Evolutionary conservation across 2,113 vertebrate species (phyloP).

Genomic region (Bubo scandiacus): DNA sequence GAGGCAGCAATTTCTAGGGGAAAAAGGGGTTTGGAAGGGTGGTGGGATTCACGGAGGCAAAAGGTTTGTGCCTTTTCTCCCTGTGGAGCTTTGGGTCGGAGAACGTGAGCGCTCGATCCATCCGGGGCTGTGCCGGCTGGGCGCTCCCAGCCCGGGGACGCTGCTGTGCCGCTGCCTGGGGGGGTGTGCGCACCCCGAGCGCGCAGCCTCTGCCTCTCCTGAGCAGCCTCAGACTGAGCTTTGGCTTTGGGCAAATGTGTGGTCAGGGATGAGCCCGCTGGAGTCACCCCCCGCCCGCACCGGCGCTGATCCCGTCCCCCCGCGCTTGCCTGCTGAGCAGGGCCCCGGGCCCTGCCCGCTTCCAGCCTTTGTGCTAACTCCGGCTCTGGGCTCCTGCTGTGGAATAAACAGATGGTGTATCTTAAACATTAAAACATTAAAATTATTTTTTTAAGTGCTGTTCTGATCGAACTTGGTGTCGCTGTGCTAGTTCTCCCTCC

Average conservation of each 20-base stretch:
- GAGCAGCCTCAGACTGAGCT: neutral
- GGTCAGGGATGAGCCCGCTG: neutral
- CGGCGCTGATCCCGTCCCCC: neutral
- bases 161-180: neutral
- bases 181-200: neutral
- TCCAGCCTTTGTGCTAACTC: neutral
- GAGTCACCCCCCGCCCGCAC: rapidly evolving
- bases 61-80: neutral
- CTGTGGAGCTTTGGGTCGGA: neutral
- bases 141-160: rapidly evolving
- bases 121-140: neutral
- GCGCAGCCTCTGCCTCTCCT: rapidly evolving
- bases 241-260: neutral
- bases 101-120: neutral
- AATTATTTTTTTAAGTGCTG: constrained; percentile 40
- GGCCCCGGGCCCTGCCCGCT: rapidly evolving
- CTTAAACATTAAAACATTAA: constrained; percentile 37
- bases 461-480: neutral
- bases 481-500: neutral
- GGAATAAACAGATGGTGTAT: neutral
- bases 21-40: neutral
- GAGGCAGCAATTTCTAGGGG: neutral
- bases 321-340: neutral
- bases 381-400: neutral
- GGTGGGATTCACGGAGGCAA: neutral